phyloP scores from a whole-genome alignment of 2,888 invertebrate species.

The Panzeria rudis region DNA sequence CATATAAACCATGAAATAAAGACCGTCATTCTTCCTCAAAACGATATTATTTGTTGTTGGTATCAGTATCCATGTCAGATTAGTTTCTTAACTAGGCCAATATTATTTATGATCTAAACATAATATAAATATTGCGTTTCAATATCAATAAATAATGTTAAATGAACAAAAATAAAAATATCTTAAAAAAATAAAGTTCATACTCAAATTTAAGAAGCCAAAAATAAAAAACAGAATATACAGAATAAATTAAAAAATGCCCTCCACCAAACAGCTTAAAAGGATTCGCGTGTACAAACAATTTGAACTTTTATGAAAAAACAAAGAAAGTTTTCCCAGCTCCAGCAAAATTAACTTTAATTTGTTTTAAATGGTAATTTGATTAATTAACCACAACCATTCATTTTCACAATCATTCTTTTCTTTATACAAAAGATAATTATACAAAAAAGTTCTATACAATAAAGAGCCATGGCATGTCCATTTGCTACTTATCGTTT shows the following conservation, averaged over 20 bases:
- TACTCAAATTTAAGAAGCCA: neutral
- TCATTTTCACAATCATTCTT: slow-evolving; percentile 8
- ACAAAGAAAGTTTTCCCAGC: slow-evolving; percentile 10
- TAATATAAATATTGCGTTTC: slow-evolving; percentile 11
- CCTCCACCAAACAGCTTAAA: neutral
- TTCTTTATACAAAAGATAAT: slow-evolving; percentile 12
- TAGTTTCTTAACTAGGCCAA: slow-evolving; percentile 35
- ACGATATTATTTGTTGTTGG: slow-evolving; percentile 8
- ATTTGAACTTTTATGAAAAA: slow-evolving; percentile 8
- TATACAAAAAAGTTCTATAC: neutral
- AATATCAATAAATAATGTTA: slow-evolving; percentile 45
- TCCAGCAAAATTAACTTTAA: slow-evolving; percentile 51
- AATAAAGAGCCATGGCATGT: neutral
- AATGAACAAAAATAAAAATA: neutral
- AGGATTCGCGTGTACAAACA: neutral
- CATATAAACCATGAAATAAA: slow-evolving; percentile 31
- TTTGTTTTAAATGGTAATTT: slow-evolving; percentile 66
- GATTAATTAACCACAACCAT: slow-evolving; percentile 66
- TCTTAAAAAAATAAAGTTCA: neutral
- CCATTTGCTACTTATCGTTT: slow-evolving; percentile 17
- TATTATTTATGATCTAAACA: slow-evolving; percentile 53
- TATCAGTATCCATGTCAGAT: neutral
- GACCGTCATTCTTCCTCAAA: slow-evolving; percentile 29
- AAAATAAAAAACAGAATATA: neutral
- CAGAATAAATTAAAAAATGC: neutral